A percentile compares a stretch with the other conserved stretches of the same genome.
Conservation (phyloP, 2,797 vertebrate species). For the Serranus cabrilla region DNA sequence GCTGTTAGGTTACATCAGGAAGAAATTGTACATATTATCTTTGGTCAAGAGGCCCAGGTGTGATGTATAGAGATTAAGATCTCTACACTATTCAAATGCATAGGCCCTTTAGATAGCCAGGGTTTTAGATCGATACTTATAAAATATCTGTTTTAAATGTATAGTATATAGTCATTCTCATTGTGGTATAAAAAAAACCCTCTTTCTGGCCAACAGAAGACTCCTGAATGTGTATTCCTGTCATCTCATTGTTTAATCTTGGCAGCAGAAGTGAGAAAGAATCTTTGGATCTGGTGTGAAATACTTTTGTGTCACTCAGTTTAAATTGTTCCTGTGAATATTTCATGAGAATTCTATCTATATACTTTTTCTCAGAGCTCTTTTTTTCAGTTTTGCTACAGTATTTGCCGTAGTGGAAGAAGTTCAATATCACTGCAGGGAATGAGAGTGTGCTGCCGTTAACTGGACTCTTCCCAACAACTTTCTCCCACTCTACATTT, state of each 20-base stretch:
- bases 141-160: background rate
- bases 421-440: constrained; percentile 46
- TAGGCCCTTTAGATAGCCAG: too few species aligned
- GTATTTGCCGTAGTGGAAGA: constrained; percentile 14
- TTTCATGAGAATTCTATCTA: background rate
- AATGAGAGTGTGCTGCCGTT: constrained; percentile 22
- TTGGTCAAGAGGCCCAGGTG: background rate
- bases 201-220: background rate
- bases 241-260: background rate
- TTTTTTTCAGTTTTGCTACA: background rate
- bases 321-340: constrained; percentile 7
- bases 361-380: background rate
- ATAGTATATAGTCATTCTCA: background rate
- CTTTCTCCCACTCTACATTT: constrained; percentile 15
- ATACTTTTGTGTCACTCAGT: background rate
- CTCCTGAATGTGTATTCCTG: background rate
- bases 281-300: background rate
- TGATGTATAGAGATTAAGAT: background rate
- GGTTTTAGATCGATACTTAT: background rate
- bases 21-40: too few species aligned
- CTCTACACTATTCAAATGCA: background rate
- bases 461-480: constrained; percentile 33
- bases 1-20: background rate
- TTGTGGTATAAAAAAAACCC: background rate
- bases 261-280: background rate